Evolutionary conservation across 1,140 invertebrate genomes (phyloP).

Genomic region (Araneus ventricosus): DNA sequence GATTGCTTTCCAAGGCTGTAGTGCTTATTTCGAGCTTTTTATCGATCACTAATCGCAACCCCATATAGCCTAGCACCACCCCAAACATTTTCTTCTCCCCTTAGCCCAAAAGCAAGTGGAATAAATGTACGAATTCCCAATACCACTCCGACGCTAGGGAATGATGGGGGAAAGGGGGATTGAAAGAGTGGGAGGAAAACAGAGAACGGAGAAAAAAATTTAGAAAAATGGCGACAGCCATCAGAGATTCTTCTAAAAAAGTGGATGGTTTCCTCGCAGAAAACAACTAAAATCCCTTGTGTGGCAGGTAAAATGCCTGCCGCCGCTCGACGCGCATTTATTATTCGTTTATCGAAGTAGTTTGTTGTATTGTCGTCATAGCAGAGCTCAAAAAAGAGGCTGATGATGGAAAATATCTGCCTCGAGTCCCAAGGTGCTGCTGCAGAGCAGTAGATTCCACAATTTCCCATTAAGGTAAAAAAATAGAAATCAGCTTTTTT

Average conservation of each 20-base stretch:
- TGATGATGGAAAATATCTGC: background rate
- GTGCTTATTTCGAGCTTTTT: constrained; percentile 19
- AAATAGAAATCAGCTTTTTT: background rate
- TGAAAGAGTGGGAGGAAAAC: constrained; percentile 48
- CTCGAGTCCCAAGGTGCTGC: background rate
- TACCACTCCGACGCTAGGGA: constrained; percentile 56
- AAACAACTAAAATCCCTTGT: constrained; percentile 8
- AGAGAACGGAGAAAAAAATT: constrained; percentile 17
- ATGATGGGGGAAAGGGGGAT: constrained; percentile 45
- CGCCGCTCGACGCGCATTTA: constrained; percentile 14
- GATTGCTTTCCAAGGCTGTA: background rate
- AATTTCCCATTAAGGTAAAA: constrained; percentile 40
- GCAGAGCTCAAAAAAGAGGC: constrained; percentile 7
- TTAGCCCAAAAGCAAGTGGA: constrained; percentile 65
- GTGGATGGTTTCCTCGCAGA: background rate
- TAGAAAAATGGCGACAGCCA: constrained; percentile 61
- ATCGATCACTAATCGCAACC: constrained; percentile 52
- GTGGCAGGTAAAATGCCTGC: constrained; percentile 54
- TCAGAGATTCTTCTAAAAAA: constrained; percentile 63
- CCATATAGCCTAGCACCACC: constrained; percentile 43
- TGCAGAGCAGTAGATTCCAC: background rate
- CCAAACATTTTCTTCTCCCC: background rate
- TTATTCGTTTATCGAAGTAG: constrained; percentile 48
- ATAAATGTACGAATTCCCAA: constrained; percentile 68
- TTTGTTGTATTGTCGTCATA: constrained; percentile 14